phyloP scores from a whole-genome alignment of 1,140 invertebrate genomes.

The silkworm (Bombyx mori) region DNA sequence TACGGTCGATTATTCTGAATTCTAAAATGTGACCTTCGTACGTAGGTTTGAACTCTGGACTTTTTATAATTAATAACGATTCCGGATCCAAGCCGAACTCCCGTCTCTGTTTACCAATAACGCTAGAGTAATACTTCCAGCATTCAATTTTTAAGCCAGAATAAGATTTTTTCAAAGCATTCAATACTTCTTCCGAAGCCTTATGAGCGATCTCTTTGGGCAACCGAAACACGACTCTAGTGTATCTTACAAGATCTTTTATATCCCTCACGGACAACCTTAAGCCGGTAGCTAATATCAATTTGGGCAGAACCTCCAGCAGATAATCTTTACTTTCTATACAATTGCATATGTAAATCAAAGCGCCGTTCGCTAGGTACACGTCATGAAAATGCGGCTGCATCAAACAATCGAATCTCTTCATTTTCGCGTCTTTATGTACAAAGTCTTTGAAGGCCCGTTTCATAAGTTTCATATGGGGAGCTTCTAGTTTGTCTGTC shows the following conservation, averaged over 20 bases:
- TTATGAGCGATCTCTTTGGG: conserved; percentile 43
- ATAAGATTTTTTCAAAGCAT: conserved; percentile 34
- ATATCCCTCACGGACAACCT: conserved; percentile 47
- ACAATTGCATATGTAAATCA: conserved; percentile 61
- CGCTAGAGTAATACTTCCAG: conserved; percentile 58
- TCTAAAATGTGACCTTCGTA: conserved; percentile 37
- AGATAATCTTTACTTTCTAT: conserved; percentile 59
- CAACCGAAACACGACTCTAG: conserved; percentile 45
- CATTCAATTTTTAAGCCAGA: conserved; percentile 43
- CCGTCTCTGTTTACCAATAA: conserved; percentile 51
- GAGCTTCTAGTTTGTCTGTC: conserved; percentile 49
- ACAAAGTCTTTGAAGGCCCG: conserved; percentile 53
- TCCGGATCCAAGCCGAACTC: conserved; percentile 55
- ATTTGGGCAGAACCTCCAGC: conserved; percentile 43
- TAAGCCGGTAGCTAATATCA: conserved; percentile 46
- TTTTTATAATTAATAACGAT: conserved; percentile 48
- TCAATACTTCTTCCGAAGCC: conserved; percentile 40
- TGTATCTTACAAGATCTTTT: conserved; percentile 46
- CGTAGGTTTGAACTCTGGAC: conserved; percentile 35
- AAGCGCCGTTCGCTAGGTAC: conserved; percentile 54
- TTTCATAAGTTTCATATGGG: conserved; percentile 45
- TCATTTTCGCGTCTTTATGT: conserved; percentile 50
- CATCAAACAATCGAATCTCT: conserved; percentile 43
- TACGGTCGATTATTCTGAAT: conserved; percentile 51
- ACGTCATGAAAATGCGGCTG: conserved; percentile 56